These are phyloP conservation scores for Eumerus sabulonum DNA, from an alignment of 2,888 invertebrate genomes.

Conservation along the genomic window DNA sequence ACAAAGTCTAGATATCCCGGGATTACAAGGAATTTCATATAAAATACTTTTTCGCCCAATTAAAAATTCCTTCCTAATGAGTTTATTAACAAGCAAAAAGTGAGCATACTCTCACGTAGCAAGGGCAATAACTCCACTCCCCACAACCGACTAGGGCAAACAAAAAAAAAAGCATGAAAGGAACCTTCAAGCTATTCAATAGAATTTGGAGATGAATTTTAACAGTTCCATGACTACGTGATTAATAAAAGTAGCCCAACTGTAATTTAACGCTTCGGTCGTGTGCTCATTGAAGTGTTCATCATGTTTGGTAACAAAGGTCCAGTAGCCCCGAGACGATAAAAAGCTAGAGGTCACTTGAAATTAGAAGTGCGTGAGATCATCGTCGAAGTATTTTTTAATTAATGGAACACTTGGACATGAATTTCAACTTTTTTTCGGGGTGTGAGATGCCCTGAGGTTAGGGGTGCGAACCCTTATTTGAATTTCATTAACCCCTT, in stretches of 20 bases:
- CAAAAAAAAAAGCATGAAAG: constrained; percentile 8
- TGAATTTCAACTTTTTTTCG: neutral
- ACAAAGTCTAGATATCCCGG: too few species aligned
- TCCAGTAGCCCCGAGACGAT: constrained; percentile 12
- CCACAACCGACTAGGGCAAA: neutral
- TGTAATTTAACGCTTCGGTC: constrained; percentile 17
- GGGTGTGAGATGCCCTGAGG: constrained; percentile 4
- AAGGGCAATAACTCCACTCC: neutral
- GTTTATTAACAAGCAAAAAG: constrained; percentile 44
- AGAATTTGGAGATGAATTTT: constrained; percentile 40
- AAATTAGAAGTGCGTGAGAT: constrained; percentile 48
- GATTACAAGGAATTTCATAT: too few species aligned
- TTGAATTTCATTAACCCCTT: constrained; percentile 59
- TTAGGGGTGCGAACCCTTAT: constrained; percentile 37
- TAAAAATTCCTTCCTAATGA: constrained; percentile 49
- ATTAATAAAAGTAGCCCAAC: constrained; percentile 52
- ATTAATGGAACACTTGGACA: constrained; percentile 41
- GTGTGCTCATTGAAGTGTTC: constrained; percentile 6
- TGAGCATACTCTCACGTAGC: constrained; percentile 27
- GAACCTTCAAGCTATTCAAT: constrained; percentile 28
- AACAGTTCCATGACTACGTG: constrained; percentile 55
- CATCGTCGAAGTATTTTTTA: constrained; percentile 64
- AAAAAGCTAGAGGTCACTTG: neutral
- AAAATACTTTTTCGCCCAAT: neutral
- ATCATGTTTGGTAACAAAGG: constrained; percentile 35